Conservation (phyloP, 2,888 invertebrate genomes). For the Caenorhabditis sp. region DNA sequence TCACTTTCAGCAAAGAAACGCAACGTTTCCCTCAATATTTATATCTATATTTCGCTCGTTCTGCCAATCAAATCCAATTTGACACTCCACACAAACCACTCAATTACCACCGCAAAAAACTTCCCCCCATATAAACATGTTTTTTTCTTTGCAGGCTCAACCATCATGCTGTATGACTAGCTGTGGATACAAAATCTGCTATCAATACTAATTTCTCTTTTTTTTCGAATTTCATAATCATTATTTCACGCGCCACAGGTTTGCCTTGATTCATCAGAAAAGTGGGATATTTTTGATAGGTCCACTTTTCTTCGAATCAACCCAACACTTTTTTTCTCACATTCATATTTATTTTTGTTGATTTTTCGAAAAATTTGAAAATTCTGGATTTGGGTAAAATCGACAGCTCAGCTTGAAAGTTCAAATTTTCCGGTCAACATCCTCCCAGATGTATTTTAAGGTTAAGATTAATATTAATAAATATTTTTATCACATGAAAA, state of each 20-base stretch:
- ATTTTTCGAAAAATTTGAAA: no score
- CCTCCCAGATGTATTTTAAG: no score
- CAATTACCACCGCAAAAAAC: conserved; percentile 1
- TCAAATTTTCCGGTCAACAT: no score
- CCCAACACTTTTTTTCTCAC: background rate
- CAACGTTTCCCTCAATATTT: background rate
- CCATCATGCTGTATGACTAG: conserved; percentile 70
- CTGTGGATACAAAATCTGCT: conserved; percentile 70
- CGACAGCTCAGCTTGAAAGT: no score
- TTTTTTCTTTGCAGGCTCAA: conserved; percentile 41
- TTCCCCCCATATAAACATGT: background rate
- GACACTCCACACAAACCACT: conserved; percentile 47
- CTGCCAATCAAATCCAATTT: background rate
- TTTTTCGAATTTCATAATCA: background rate
- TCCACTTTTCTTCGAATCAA: conserved; percentile 4
- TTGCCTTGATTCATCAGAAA: background rate
- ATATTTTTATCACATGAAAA: background rate
- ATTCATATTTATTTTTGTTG: no score
- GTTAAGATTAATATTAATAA: no score
- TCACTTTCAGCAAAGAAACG: no score
- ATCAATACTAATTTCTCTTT: conserved; percentile 58
- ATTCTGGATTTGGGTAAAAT: no score
- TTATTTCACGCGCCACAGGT: background rate
- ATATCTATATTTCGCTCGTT: no score
- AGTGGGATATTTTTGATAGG: background rate